Evolutionary conservation across 2,888 invertebrate species (phyloP), one percentile per base, ranked within the genome.

Genomic region (Chloroclystis v-ata): DNA sequence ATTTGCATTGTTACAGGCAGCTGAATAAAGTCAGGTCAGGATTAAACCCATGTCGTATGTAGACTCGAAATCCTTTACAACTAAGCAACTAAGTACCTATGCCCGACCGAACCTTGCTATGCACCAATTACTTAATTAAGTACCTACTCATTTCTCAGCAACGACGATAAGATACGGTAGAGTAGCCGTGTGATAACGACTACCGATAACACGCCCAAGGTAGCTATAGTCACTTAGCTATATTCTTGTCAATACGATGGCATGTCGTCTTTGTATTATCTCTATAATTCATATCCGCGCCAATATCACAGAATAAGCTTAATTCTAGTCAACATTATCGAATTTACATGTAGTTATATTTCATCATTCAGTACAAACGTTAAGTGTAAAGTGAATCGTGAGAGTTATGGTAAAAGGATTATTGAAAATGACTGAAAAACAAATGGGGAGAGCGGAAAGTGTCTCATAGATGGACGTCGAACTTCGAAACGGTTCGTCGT

Each of bases 161-260:
- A 20, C 20, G 51, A 65, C 62, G 85, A 85, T 85, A 82, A 84
- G 85, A 85, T 85, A 84, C 83, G 73, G 74, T 77, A 71, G 81
- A 80, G 76, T 80, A 76, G 67, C 71, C 63, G 20, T 35, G 20
- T 35, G 35, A 35, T 35, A 35, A n/a, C 35, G 35, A 64, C 72
- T 70, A 67, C 57, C 67, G 85, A 84, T 86, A 85, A 79, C 72
- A 64, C 63, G n/a, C 5, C 65, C 63, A n/a, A 29, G n/a, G 11
- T 35, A 20, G 13, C 32, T 14, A 32, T 73, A 71, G 68, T 33
- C 16, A 33, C 32, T 14, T 33, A 32, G 32, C 14, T 32, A 75
- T 32, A 75, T 67, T 69, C 69, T 72, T 75, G 82, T 80, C 78
- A 78, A 82, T 83, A 78, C 72, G 71, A 73, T 77, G 75, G 78